Evolutionary conservation across 2,888 invertebrate genomes (phyloP).

Genomic region (Andrena bucephala): DNA sequence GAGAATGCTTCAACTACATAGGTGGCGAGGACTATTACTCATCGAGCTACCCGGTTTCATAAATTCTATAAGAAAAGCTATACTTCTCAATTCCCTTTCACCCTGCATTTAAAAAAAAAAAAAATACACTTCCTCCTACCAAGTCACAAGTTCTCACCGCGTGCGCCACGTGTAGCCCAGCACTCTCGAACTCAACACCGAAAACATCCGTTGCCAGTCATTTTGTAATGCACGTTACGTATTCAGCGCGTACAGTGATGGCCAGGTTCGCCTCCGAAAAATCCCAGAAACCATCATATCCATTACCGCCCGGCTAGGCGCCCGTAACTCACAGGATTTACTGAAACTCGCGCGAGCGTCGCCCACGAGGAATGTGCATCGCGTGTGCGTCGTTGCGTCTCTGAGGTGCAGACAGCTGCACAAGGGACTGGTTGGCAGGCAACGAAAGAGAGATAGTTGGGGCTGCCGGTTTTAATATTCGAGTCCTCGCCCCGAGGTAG

Average conservation of each 20-base stretch:
- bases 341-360: slow-evolving; percentile 12
- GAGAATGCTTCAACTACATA: no score
- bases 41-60: background rate
- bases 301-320: background rate
- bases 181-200: background rate
- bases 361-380: slow-evolving; percentile 35
- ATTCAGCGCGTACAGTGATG: slow-evolving; percentile 2
- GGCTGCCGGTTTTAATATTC: slow-evolving; percentile 57
- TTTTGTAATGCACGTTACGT: background rate
- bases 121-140: background rate
- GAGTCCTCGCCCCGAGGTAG: slow-evolving; percentile 23
- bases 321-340: slow-evolving; percentile 28
- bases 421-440: background rate
- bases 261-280: slow-evolving; percentile 18
- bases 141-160: background rate
- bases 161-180: background rate
- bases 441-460: slow-evolving; percentile 5
- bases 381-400: slow-evolving; percentile 25
- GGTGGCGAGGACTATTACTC: no score
- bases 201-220: background rate
- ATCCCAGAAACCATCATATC: background rate
- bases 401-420: slow-evolving; percentile 6
- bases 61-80: background rate
- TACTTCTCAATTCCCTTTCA: background rate
- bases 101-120: background rate